A percentile compares a stretch with the other conserved stretches of the same genome.
Evolutionary conservation across 2,797 vertebrate genomes (phyloP).

Genomic region (Acridotheres tristis): DNA sequence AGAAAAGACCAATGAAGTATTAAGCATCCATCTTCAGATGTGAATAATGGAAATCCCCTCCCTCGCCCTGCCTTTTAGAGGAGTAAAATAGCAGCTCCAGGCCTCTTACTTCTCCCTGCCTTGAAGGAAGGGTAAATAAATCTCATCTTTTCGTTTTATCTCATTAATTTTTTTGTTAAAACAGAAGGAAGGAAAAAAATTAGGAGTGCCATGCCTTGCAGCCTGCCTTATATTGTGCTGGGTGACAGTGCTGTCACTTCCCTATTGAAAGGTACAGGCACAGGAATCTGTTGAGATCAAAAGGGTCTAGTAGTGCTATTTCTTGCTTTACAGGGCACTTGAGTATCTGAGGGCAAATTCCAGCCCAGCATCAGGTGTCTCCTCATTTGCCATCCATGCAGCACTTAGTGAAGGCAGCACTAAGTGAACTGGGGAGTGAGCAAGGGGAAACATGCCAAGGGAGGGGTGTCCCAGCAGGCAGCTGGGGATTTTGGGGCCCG

Average conservation of each 20-base stretch:
- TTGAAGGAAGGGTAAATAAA: neutral
- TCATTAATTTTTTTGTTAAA: neutral
- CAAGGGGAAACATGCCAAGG: accelerated
- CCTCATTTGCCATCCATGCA: neutral
- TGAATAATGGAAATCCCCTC: neutral
- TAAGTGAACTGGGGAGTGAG: neutral
- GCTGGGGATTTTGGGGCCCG: neutral
- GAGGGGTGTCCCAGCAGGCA: accelerated
- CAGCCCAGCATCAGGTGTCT: neutral
- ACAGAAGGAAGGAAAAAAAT: neutral
- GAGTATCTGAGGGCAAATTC: neutral
- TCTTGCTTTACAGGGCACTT: neutral
- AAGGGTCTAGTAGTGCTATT: neutral
- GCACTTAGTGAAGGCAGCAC: neutral
- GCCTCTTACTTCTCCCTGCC: neutral
- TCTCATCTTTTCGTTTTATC: neutral
- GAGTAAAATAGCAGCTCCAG: neutral
- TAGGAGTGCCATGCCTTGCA: neutral
- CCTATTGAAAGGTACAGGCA: neutral
- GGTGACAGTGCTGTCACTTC: neutral
- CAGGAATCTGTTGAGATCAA: neutral
- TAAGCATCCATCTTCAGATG: neutral
- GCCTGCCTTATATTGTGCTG: neutral
- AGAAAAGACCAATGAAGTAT: neutral
- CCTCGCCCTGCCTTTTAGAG: neutral